A percentile compares a stretch with the other conserved stretches of the same genome.
Conservation (phyloP, 1,140 invertebrate genomes). For the Zeugodacus cucurbitae region DNA sequence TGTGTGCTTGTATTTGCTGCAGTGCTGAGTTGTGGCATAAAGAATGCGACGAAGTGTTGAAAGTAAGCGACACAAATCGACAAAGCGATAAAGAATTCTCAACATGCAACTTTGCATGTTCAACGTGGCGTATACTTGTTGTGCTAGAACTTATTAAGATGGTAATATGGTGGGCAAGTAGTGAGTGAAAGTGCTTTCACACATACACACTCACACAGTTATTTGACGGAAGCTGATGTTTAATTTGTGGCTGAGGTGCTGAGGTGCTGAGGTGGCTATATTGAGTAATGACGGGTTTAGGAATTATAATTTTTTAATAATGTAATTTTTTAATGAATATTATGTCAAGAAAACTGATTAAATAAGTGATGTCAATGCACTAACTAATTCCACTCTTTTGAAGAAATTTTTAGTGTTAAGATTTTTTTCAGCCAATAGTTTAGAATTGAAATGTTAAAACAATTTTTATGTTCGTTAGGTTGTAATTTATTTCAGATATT, state of each 20-base stretch:
- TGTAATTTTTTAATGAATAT: too few relatives aligned
- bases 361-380: too few relatives aligned
- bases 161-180: not conserved
- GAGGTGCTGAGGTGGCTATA: not conserved
- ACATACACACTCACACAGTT: not conserved
- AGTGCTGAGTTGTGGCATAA: not conserved
- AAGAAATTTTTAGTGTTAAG: too few relatives aligned
- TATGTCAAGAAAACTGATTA: too few relatives aligned
- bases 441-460: too few relatives aligned
- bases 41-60: slow-evolving; percentile 36
- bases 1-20: not conserved
- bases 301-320: too few relatives aligned
- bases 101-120: slow-evolving; percentile 29
- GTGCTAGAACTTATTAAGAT: slow-evolving; percentile 17
- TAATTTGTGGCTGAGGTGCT: not conserved
- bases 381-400: too few relatives aligned
- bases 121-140: slow-evolving; percentile 21
- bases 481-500: too few relatives aligned
- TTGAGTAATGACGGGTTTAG: not conserved
- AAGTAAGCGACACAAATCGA: slow-evolving; percentile 33
- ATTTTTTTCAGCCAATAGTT: too few relatives aligned
- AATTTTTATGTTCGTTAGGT: too few relatives aligned
- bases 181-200: not conserved
- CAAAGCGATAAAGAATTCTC: slow-evolving; percentile 21
- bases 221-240: not conserved